Conservation (phyloP, 1,140 invertebrate species). For the Brachionus manjavacas region DNA sequence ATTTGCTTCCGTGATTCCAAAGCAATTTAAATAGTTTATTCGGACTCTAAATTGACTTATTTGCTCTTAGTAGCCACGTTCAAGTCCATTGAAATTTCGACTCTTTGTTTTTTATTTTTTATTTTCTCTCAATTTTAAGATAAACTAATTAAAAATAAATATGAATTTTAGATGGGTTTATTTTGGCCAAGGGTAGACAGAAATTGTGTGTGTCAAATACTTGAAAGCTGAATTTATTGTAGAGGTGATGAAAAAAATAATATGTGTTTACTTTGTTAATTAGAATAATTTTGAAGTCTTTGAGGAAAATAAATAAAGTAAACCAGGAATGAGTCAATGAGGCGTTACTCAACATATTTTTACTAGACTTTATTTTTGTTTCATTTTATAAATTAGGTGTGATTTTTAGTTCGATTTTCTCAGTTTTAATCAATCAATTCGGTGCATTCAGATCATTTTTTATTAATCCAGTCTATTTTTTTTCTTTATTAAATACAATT, state of each 20-base stretch:
- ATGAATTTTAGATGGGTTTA: not conserved
- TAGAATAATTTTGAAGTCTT: slow-evolving; percentile 7
- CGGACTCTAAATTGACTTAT: not conserved
- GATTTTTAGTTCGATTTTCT: not conserved
- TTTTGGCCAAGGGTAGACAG: not conserved
- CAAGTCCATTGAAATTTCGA: not conserved
- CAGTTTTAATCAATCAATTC: not conserved
- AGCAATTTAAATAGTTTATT: not conserved
- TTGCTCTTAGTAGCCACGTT: not conserved
- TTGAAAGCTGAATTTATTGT: not conserved
- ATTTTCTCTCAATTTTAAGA: slow-evolving; percentile 4
- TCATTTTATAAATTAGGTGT: not conserved
- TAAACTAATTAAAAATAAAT: slow-evolving; percentile 22
- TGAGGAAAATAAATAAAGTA: not conserved
- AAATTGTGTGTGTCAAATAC: slow-evolving; percentile 4
- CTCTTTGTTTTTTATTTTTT: not conserved
- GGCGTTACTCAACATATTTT: not conserved
- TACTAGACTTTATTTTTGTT: slow-evolving; percentile 5
- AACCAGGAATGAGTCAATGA: not conserved
- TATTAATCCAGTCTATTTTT: not conserved
- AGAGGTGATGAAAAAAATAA: not conserved
- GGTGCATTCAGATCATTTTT: not conserved
- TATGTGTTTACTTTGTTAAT: slow-evolving; percentile 10
- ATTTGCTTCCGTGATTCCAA: not conserved
- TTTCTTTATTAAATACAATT: too few relatives aligned